A percentile compares a stretch with the other conserved stretches of the same genome.
Conservation (phyloP, 1,140 invertebrate species). For the Pantala flavescens region DNA sequence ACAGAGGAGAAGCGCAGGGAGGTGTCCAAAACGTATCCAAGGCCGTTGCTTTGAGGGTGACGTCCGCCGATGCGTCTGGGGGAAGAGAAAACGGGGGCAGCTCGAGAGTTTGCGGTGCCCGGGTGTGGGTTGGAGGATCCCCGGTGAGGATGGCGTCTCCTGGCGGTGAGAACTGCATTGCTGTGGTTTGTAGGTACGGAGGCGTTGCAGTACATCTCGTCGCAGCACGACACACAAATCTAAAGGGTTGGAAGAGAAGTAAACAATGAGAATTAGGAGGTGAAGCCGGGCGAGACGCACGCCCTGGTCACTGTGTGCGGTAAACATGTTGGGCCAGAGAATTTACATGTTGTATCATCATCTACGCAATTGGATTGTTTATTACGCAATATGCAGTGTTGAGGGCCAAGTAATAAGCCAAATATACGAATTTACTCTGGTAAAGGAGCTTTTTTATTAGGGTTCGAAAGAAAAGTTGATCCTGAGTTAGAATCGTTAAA, state of each 20-base stretch:
- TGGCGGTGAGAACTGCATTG: conserved; percentile 19
- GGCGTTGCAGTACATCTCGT: conserved; percentile 53
- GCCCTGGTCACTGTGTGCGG: no score
- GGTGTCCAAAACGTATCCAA: background rate
- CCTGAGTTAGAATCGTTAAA: no score
- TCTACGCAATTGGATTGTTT: no score
- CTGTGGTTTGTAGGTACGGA: conserved; percentile 46
- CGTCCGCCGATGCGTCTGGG: background rate
- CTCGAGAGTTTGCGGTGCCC: background rate
- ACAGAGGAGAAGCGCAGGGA: background rate
- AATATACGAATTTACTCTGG: no score
- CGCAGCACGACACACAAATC: conserved; percentile 55
- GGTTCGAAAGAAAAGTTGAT: no score
- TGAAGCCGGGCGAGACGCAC: no score
- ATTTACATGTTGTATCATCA: no score
- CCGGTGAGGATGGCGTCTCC: background rate
- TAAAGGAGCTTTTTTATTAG: no score
- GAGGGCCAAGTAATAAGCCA: no score
- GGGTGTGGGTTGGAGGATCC: background rate
- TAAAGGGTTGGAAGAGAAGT: conserved; percentile 26
- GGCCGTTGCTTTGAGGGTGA: background rate
- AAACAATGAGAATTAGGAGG: background rate
- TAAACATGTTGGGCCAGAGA: no score
- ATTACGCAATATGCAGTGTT: no score
- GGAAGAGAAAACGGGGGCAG: background rate